These are phyloP conservation scores for Oscheius sp. DNA, from an alignment of 2,888 invertebrate genomes.

Conservation along the genomic window DNA sequence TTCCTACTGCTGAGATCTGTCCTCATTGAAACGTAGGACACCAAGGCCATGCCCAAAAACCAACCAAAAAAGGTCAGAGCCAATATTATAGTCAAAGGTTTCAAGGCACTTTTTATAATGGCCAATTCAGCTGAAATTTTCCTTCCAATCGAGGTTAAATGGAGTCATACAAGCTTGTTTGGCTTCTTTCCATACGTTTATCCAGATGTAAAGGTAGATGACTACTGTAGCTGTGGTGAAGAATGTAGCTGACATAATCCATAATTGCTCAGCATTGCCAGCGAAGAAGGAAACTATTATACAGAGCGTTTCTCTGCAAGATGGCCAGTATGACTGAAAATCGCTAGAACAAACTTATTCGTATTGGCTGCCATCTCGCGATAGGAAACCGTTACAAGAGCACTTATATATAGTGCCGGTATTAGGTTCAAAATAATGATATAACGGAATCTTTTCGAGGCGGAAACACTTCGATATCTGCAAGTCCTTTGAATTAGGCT, in stretches of 20 bases:
- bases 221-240: not conserved
- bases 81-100: constrained; percentile 8
- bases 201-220: not conserved
- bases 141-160: too few species aligned
- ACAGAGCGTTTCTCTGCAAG: constrained; percentile 15
- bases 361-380: not conserved
- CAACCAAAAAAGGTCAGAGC: not conserved
- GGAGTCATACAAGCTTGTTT: too few species aligned
- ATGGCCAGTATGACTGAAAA: too few species aligned
- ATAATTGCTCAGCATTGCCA: not conserved
- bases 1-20: not conserved
- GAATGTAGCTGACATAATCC: not conserved
- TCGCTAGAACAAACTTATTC: not conserved
- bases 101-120: not conserved
- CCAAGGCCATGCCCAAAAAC: constrained; percentile 6
- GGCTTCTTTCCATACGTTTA: too few species aligned
- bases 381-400: not conserved
- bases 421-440: not conserved
- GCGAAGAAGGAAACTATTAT: constrained; percentile 14
- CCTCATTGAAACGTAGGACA: not conserved
- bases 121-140: not conserved
- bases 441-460: not conserved
- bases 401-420: not conserved
- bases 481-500: not conserved
- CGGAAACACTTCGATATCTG: not conserved